Evolutionary conservation across 2,113 vertebrate species (phyloP), one percentile per base, ranked within the genome.

Genomic region (Mesoclemmys tuberculata): DNA sequence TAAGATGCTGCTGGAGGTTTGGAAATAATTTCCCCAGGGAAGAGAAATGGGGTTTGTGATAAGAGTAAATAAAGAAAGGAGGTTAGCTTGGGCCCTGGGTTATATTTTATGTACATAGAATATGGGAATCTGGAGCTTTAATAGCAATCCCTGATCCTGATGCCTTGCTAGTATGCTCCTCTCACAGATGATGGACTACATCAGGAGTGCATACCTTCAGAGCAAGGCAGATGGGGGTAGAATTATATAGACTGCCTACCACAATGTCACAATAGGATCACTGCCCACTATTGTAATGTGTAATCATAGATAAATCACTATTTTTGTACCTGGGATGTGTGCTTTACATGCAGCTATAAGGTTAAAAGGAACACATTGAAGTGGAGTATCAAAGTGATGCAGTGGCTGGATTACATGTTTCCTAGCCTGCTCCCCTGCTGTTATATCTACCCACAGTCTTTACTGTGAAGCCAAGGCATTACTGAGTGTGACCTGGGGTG

Each of bases 81-180:
- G 58, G 31, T 31, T 61, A 61, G 58, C 29, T 13, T 14, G 31
- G 27, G 58, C 58, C 14, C 29, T 35, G 29, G 58, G 4, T 12
- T 61, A 31, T 61, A 35, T 14, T 7, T 12, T 61, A 61, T 61
- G 58, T 16, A 61, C 27, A 4, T 13, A 61, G 29, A 16, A 27
- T 58, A 29, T 58, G 27, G 56, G 58, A 64, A 5, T 75, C 71
- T 41, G 21, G 38, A 44, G 2, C 6, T 26, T 75, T 44, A 75
- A 74, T 74, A 74, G 38, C 21, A 74, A 74, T 74, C 38, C n/a
- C 71, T 1, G 12, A 44, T 52, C 29, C 21, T 35, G 75, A 29
- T 2, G 1, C 8, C 38, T 8, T 2, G 1, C 2, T 1, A 4
- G 18, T 41, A 4, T 5, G 78, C 56, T 27, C 4, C 18, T 10